A percentile compares a stretch with the other conserved stretches of the same genome.
These are phyloP conservation scores for Drosophila rufa DNA, from an alignment of 1,140 invertebrate genomes.

Conservation along the genomic window DNA sequence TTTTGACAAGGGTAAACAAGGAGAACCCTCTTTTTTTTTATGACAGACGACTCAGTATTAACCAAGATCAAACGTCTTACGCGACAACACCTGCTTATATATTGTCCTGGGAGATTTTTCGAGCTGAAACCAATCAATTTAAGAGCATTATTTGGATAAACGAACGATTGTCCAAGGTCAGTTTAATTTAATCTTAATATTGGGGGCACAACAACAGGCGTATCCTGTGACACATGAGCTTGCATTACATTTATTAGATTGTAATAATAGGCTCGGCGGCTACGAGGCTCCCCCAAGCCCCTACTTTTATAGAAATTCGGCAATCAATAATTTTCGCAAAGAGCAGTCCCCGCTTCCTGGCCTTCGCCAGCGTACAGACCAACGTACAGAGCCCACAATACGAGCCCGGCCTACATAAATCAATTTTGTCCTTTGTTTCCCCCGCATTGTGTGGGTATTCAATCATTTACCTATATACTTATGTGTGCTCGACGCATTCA, in stretches of 20 bases:
- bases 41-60: constrained; percentile 9
- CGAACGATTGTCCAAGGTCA: constrained; percentile 1
- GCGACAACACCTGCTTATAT: constrained; percentile 9
- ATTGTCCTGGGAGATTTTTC: not conserved
- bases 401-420: constrained; percentile 49
- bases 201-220: not conserved
- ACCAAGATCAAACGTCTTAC: constrained; percentile 13
- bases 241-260: constrained; percentile 31
- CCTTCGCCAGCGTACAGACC: not conserved
- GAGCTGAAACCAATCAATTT: not conserved
- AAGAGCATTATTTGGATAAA: not conserved
- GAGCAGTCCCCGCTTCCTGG: constrained; percentile 22
- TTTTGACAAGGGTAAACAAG: constrained; percentile 16
- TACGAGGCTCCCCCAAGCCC: not conserved
- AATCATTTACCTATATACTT: constrained; percentile 43
- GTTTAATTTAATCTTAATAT: constrained; percentile 15
- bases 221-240: constrained; percentile 9
- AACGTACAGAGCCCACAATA: not conserved
- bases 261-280: constrained; percentile 8
- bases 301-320: constrained; percentile 29
- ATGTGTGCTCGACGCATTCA: constrained; percentile 8
- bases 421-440: constrained; percentile 62
- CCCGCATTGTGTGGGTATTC: constrained; percentile 38
- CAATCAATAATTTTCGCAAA: constrained; percentile 70
- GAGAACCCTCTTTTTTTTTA: not conserved